Evolutionary conservation across 2,797 vertebrate species (phyloP), one percentile per base, ranked within the genome.

Genomic region (Bradypodion pumilum): DNA sequence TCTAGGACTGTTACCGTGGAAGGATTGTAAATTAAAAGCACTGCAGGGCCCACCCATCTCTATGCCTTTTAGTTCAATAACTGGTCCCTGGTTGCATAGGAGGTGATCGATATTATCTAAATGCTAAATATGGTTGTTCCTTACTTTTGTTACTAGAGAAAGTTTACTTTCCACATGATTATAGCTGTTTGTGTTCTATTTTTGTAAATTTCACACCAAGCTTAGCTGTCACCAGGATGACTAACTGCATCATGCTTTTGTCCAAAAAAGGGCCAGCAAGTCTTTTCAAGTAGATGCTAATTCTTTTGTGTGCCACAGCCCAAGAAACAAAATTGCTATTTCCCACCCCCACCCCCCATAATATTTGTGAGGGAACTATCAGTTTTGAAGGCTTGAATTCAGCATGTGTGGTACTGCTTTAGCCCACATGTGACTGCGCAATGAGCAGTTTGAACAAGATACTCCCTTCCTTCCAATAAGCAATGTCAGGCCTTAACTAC

Each of bases 91-190:
- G 13, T 62, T 27, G 42, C 19, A 7, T 6, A 65, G 76, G 40
- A 60, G 35, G 52, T 21, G 23, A 21, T 37, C 25, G 32, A 5
- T 15, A 7, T 63, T 25, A 13, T 37, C 8, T 65, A n/a, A 46
- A 23, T 59, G 56, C 10, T 77, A 77, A 62, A 19, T 32, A 35
- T 4, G n/a, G 7, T 8, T 74, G n/a, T 42, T 49, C 29, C 16
- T 78, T 46, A 29, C 25, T n/a, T 13, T 65, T 82, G 9, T 10
- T 83, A 81, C 42, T 32, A 49, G 84, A 16, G 44, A 7, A 23
- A 15, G 40, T 75, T 77, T 83, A 44, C 69, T 82, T 46, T 85
- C 25, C n/a, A 52, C 63, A 82, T 69, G 84, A 73, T 86, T n/a
- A 25, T 72, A 27, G 23, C 78, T 35, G 10, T 0, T 82, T 85